A percentile compares a stretch with the other conserved stretches of the same genome.
These are phyloP conservation scores for Callionymus lyra DNA, from an alignment of 2,113 vertebrate species.

Conservation along the genomic window DNA sequence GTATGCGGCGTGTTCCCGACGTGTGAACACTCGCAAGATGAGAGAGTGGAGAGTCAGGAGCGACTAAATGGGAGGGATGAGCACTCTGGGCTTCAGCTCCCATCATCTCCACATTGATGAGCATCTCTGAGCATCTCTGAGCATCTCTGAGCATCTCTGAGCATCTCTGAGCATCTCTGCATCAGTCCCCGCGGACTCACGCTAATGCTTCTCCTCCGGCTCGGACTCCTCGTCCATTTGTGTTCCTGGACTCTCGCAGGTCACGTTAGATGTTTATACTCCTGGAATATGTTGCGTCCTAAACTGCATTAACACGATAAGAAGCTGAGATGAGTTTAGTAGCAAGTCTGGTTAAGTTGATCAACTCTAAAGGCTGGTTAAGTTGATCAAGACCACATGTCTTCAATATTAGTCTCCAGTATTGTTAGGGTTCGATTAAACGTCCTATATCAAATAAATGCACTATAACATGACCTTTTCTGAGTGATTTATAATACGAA, in stretches of 20 bases:
- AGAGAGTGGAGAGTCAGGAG: slow-evolving; percentile 18
- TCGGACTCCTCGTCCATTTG: slow-evolving; percentile 15
- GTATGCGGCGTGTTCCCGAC: slow-evolving; percentile 38
- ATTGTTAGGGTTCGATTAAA: too few species aligned
- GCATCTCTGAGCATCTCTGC: slow-evolving; percentile 44
- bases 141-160: too few species aligned
- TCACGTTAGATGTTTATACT: slow-evolving; percentile 9
- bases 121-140: too few species aligned
- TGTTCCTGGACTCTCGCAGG: slow-evolving; percentile 9
- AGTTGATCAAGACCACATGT: too few species aligned
- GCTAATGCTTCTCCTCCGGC: slow-evolving; percentile 17
- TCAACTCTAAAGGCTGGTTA: too few species aligned
- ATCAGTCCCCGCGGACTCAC: slow-evolving; percentile 40
- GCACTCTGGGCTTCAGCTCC: slow-evolving; percentile 33
- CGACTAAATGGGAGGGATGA: slow-evolving; percentile 19
- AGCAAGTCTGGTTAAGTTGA: too few species aligned
- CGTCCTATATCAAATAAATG: too few species aligned
- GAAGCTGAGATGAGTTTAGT: too few species aligned
- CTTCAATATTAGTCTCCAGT: too few species aligned
- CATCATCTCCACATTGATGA: slow-evolving; percentile 49
- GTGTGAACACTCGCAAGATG: slow-evolving; percentile 40
- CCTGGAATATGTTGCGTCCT: slow-evolving; percentile 3
- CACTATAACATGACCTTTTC: too few species aligned
- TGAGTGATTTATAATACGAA: too few species aligned
- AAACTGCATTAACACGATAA: too few species aligned